Base-by-base conservation (phyloP, 2,113 vertebrate genomes). In the Thunnus thynnus region DNA sequence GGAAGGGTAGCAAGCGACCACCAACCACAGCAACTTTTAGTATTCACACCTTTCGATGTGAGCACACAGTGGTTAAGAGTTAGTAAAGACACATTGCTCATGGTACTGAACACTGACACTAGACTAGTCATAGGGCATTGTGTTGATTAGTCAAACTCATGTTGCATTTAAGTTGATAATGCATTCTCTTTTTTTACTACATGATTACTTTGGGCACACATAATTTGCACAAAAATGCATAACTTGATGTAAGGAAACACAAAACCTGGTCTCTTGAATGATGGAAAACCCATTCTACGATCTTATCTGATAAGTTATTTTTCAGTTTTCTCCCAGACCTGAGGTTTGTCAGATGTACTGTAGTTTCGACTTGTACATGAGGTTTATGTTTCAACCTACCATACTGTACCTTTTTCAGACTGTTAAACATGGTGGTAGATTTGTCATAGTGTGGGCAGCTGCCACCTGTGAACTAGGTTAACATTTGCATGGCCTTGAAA, bases 281-380 rank as follows among this genome's bases (percentile, higher is more conserved):
- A 55, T 50, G 68, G 69, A 32, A 74, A 76, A 80, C 48, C 80
- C 36, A 16, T 14, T 41, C 7, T 58, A 22, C n/a, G 30, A 66
- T 46, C 14, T 50, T 47, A 57, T 66, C 12, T 41, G 44, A 30
- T 74, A 41, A 74, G 73, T 78, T 12, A 58, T 61, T 51, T 71
- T 75, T 57, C 2, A 63, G 36, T 54, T 48, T 63, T 3, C 50
- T 32, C 62, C 36, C 50, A 44, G 27, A 75, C 55, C 13, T 85
- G 55, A 58, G 44, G 48, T 74, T 51, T 75, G 44, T 70, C 9
- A 56, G 54, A 72, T 13, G 13, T 22, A 22, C 22, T 22, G 22
- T 11, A 54, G 51, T 85, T 83, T 80, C 55, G 77, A 46, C 47
- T 54, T 72, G 66, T 44, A 61, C 41, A 20, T 77, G 62, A 56